Evolutionary conservation across 2,797 vertebrate genomes (phyloP).

Genomic region (Phataginus tricuspis): DNA sequence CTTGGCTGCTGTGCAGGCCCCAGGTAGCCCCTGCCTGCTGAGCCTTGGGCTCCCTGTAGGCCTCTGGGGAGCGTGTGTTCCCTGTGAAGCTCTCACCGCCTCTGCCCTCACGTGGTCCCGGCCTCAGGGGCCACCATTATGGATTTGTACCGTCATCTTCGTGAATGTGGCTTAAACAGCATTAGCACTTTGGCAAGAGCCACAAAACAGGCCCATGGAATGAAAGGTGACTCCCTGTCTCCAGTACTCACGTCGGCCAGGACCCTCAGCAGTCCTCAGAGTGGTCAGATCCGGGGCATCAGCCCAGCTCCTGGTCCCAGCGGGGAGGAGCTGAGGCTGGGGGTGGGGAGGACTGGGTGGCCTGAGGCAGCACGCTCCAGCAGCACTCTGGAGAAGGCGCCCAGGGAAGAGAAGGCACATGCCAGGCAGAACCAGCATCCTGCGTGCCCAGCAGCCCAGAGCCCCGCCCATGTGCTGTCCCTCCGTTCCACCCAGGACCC

Average conservation of each 20-base stretch:
- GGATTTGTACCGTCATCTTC: neutral
- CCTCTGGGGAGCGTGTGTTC: neutral
- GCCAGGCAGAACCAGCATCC: neutral
- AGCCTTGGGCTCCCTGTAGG: neutral
- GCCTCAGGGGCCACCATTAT: too few species aligned
- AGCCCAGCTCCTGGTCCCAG: neutral
- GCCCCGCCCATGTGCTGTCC: neutral
- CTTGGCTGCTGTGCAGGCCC: neutral
- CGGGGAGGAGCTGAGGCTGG: neutral
- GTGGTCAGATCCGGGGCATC: neutral
- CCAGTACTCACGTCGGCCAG: accelerated
- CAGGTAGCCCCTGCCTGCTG: too few species aligned
- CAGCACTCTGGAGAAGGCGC: neutral
- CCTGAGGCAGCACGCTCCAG: neutral
- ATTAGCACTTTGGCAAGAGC: neutral
- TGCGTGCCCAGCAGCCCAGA: too few species aligned
- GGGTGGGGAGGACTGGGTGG: neutral
- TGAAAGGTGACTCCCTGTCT: neutral
- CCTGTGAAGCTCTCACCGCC: neutral
- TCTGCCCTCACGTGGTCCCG: too few species aligned
- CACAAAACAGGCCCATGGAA: neutral
- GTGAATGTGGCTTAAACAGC: neutral
- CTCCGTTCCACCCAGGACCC: too few species aligned
- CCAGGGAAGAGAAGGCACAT: neutral
- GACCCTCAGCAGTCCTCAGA: neutral